Base-by-base conservation (phyloP, 53 echinoderm and acorn worm species). In the Patiria pectinifera region DNA sequence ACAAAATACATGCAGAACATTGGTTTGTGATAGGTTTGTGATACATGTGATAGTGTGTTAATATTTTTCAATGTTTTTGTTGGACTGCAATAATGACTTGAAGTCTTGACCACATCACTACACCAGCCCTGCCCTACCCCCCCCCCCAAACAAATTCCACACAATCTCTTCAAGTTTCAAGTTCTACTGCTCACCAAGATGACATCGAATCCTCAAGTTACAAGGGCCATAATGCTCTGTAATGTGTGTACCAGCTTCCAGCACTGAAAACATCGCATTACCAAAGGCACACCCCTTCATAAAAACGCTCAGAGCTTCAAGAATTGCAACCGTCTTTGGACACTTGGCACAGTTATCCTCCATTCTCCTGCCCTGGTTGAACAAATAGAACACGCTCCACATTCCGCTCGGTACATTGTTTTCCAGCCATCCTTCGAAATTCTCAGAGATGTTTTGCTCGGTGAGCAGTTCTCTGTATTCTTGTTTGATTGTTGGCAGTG, bases 191-290 rank as follows among this genome's bases (percentile, higher is more conserved):
- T 80, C 94, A 99, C 99, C 97, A 82, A 99, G 79, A 86, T 99
- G 99, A 72, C 97, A 97, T 44, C 99, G 91, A 8, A 97, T 63
- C 83, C 99, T 87, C 21, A 96, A 44, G 83, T 99, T 99, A 69
- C 95, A 93, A 0, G 99, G 97, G n/a, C 99, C 99, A 63, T 84
- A 99, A 84, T 99, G 99, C 69, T 91, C 94, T 12, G 94, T 94
- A 43, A 99, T 97, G 84, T 96, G 97, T 10, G 99, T 96, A 5
- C 95, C 96, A 21, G 97, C 95, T 93, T 95, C 93, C 53, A 99
- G 71, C 12, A 99, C 94, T 58, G 99, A 97, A 86, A 99, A 99
- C 62, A 93, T 92, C 21, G 97, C 99, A 85, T 97, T 96, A 2
- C 99, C 99, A 92, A 99, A 99, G 8, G 89, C 92, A 80, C 95